Base-by-base conservation (phyloP, 1,140 invertebrate genomes). In the Macrotrachela quadricornifera region DNA sequence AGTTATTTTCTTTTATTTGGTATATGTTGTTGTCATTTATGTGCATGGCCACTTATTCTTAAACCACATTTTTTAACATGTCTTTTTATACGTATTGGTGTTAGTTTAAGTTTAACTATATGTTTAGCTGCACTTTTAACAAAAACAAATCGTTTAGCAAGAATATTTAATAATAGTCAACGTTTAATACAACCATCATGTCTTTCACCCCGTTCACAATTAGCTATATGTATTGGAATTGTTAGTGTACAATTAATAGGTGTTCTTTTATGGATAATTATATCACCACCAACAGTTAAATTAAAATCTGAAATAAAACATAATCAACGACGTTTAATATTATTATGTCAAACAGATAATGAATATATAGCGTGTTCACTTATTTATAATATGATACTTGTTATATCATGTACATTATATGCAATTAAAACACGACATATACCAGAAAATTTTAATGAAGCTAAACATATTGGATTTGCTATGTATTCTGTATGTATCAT, bases 391-490 rank as follows among this genome's bases (percentile, higher is more conserved):
- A 80, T 82, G 71, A 63, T 81, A 15, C 73, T 83, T 3, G 77
- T 79, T 57, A 71, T 76, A 45, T 76, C 81, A 46, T 82, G 79
- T 64, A 82, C 79, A 1, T 70, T 80, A 17, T 82, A 81, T 63
- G 80, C 80, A 30, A 73, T 82, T 56, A 80, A 80, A 63, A 85
- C 83, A 2, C 76, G 86, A 52, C 88, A 88, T 71, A 90, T 90
- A 57, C 86, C 86, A 0, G 86, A 90, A 70, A 84, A 83, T 16
- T 92, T 90, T 70, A 90, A 91, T 67, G 86, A 92, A 70, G 86
- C 83, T 57, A 88, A 90, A 37, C 78, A 78, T 70, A 90, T 91
- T 61, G 86, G 86, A 56, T 90, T 91, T 70, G 85, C 85, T 13
- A 91, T 91, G 85, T 94, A 94, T 68, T 91, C 86, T 1, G 80